phyloP scores from a whole-genome alignment of 2,113 vertebrate species.

The Vanacampus margaritifer region DNA sequence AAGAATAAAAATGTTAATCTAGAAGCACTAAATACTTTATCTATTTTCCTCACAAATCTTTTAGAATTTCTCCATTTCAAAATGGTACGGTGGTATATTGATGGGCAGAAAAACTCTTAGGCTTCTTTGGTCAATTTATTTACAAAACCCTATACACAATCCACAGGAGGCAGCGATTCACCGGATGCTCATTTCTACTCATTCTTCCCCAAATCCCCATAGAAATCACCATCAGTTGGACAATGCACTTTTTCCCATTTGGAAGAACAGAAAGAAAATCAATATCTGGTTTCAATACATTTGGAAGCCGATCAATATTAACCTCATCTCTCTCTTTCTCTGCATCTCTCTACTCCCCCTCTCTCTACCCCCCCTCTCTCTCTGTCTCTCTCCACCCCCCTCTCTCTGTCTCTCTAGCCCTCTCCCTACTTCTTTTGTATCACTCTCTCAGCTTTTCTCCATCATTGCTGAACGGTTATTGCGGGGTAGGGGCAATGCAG shows the following conservation, averaged over 20 bases:
- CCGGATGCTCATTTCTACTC: conserved; percentile 78
- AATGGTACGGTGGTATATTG: no score
- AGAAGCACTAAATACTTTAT: no score
- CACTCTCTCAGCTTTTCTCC: conserved; percentile 53
- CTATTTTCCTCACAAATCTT: no score
- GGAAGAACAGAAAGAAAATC: conserved; percentile 78
- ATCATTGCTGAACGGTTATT: conserved; percentile 78
- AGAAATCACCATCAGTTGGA: conserved; percentile 76
- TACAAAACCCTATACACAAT: no score
- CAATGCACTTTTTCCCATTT: conserved; percentile 77
- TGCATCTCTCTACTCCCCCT: no score
- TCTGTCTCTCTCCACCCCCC: no score
- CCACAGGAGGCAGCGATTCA: conserved; percentile 66
- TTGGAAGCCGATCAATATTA: conserved; percentile 73
- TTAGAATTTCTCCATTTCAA: no score
- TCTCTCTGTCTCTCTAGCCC: no score
- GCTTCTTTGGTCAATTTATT: no score
- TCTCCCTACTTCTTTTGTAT: no score
- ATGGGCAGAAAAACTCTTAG: conserved; percentile 11
- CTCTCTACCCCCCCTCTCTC: no score
- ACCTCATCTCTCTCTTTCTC: conserved; percentile 51
- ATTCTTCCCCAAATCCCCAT: conserved; percentile 75
- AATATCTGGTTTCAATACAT: conserved; percentile 82
- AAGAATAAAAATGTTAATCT: no score
- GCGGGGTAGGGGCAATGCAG: conserved; percentile 72